Evolutionary conservation across 2,797 vertebrate species (phyloP), one percentile per base, ranked within the genome.

Genomic region (Sparidentex hasta): DNA sequence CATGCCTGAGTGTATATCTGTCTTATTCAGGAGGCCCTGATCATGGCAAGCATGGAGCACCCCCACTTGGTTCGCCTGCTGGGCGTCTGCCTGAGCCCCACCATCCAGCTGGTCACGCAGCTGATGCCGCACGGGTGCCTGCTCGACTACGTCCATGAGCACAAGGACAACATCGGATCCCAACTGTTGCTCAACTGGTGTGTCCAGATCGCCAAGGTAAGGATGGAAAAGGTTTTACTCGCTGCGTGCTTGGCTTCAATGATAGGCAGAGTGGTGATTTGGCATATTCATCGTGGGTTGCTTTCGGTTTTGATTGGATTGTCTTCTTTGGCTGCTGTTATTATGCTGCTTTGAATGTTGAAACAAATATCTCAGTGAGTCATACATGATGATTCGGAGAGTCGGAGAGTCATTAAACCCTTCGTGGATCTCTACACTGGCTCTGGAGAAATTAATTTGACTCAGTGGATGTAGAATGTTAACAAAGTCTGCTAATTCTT

Each of bases 31-130:
- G 98, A 99, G 95, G 98, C 98, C 76, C 96, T 99, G 77, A 99
- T 99, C 87, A 99, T 99, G 98, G 98, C 98, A 46, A 99, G 98
- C 90, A 98, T 99, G 97, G 97, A 99, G 86, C 98, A 99, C 84
- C 96, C 98, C 0, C 98, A 99, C 93, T 93, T 99, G 88, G 98
- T 99, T 59, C 96, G 98, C 56, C 94, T 99, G 46, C 79, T 99
- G 80, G 98, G 98, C 0, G 98, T 99, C 64, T 98, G 97, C 81
- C 83, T 99, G 88, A 99, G 97, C 92, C 98, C 97, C 0, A 98
- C 98, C n/a, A 98, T 99, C 81, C 98, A 99, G 76, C 95, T 99
- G 44, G 98, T 99, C 79, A 99, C 98, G 18, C 98, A 99, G 87
- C 96, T 99, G 59, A 99, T 99, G 98, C 98, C 98, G 54, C 98